Conservation (phyloP, 2,113 vertebrate species). For the Asarcornis scutulata region DNA sequence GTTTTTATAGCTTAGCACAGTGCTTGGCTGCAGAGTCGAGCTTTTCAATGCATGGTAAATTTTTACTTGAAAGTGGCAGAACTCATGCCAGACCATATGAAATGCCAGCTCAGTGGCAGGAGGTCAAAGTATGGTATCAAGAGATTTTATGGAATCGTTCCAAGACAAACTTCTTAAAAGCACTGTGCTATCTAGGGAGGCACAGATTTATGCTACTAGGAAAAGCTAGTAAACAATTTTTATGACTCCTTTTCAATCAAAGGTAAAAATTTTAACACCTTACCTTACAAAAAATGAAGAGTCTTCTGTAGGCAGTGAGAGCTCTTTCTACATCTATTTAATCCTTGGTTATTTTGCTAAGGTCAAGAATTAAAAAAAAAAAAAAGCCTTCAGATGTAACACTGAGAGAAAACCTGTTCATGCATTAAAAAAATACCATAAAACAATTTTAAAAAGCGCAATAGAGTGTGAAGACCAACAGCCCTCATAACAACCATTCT, state of each 20-base stretch:
- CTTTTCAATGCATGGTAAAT: neutral
- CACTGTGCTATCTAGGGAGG: neutral
- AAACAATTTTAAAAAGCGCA: neutral
- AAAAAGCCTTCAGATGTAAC: neutral
- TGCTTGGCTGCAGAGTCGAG: neutral
- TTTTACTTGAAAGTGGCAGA: constrained; percentile 44
- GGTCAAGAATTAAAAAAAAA: neutral
- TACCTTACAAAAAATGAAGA: neutral
- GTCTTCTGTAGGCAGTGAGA: neutral
- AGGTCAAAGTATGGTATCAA: constrained; percentile 20
- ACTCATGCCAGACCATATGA: constrained; percentile 1
- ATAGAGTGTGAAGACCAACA: neutral
- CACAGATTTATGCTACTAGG: neutral
- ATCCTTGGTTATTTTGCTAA: neutral
- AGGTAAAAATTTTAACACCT: neutral
- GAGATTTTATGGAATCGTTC: constrained; percentile 22
- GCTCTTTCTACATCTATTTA: neutral
- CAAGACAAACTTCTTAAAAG: constrained; percentile 22
- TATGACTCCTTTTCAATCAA: neutral
- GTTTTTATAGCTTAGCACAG: constrained; percentile 39
- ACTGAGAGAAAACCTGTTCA: neutral
- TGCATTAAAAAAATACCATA: neutral
- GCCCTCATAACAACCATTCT: neutral
- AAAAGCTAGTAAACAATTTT: neutral
- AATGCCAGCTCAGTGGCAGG: constrained; percentile 27